Evolutionary conservation across 2,888 invertebrate species (phyloP), one percentile per base, ranked within the genome.

Genomic region (Nomada flava): DNA sequence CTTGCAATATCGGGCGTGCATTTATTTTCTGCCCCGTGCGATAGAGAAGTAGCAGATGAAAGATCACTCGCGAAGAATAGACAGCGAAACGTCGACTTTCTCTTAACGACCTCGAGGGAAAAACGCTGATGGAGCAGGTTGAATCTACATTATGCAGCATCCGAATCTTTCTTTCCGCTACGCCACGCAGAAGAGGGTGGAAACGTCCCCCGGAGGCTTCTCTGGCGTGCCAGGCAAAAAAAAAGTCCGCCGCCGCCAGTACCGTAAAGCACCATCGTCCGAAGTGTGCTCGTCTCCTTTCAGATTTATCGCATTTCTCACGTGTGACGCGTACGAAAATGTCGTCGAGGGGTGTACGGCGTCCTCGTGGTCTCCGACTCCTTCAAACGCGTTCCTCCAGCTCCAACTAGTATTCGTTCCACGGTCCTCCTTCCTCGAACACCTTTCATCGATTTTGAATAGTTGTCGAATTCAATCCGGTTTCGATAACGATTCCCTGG

Each of bases 101-200:
- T 62, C 47, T 47, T 75, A 64, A 65, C 69, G 79, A 65, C 18
- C 53, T 29, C n/a, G 13, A 5, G 52, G 47, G 3, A 57, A 68
- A 76, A 81, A 47, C 65, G 79, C 68, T 71, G 75, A 82, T 60
- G 52, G 20, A 62, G 71, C 52, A 60, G 52, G 47, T 23, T 18
- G 53, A n/a, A 70, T 72, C 36, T 71, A 55, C 57, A 68, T 68
- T 68, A 52, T 18, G 68, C 36, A 53, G 76, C 68, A 63, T 70
- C 62, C 67, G 75, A 75, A 75, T 75, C 71, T 77, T 80, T 80
- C 72, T 79, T 71, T 69, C 53, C 52, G 59, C 53, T 55, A 26
- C 65, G 79, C 5, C 57, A 72, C 67, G 69, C 63, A 62, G 26
- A 76, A 57, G 50, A 36, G 67, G 70, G 68, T 36, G 64, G 60